These are phyloP conservation scores for Eumaeus atala DNA, from an alignment of 1,140 invertebrate species.

Conservation along the genomic window DNA sequence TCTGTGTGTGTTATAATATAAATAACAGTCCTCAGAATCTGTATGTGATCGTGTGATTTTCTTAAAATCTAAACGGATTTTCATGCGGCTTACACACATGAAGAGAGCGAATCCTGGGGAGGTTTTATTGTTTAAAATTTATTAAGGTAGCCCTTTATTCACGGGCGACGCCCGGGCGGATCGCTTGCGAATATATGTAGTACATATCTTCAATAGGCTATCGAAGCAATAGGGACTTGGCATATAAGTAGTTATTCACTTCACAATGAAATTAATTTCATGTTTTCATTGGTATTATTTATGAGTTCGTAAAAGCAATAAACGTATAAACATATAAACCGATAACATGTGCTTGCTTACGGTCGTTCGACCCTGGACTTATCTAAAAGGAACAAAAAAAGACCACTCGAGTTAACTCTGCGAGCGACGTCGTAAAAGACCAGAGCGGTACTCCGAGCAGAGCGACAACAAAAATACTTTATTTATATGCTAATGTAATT, in stretches of 20 bases:
- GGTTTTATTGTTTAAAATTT: neutral
- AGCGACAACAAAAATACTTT: slow-evolving; percentile 70
- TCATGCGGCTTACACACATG: too few relatives aligned
- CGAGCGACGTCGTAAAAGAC: slow-evolving; percentile 57
- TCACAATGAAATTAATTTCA: slow-evolving; percentile 67
- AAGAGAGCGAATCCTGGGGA: neutral
- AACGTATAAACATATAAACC: slow-evolving; percentile 66
- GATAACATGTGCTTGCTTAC: slow-evolving; percentile 67
- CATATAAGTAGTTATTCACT: slow-evolving; percentile 28
- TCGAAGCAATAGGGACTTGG: slow-evolving; percentile 10
- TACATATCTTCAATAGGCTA: slow-evolving; percentile 5
- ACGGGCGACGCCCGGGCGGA: neutral
- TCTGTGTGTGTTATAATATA: too few relatives aligned
- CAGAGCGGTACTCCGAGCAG: slow-evolving; percentile 41
- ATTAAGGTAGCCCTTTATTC: neutral
- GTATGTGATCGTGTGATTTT: too few relatives aligned
- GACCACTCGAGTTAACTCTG: slow-evolving; percentile 52
- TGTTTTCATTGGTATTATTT: slow-evolving; percentile 65
- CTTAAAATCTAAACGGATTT: too few relatives aligned
- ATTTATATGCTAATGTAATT: slow-evolving; percentile 75
- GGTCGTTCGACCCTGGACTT: slow-evolving; percentile 64
- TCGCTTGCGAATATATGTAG: slow-evolving; percentile 11
- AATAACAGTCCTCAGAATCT: too few relatives aligned
- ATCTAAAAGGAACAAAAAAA: slow-evolving; percentile 70
- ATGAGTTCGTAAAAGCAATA: slow-evolving; percentile 67